Percentiles rank a stretch among this genome's conserved stretches.
Evolutionary conservation across 2,113 vertebrate genomes (phyloP).

Genomic region (Nibea albiflora): DNA sequence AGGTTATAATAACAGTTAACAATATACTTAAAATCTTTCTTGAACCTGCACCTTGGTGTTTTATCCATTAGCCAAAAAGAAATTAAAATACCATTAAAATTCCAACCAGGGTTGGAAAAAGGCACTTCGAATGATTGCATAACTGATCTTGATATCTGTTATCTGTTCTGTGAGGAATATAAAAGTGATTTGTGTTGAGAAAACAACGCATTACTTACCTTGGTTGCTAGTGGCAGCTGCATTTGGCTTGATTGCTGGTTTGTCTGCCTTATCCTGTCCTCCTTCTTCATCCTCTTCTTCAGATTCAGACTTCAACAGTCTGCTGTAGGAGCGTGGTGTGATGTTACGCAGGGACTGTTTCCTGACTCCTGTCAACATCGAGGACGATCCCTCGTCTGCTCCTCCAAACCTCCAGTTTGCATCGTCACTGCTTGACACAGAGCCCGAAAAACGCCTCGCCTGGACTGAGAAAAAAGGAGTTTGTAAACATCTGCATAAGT

Average conservation of each 20-base stretch:
- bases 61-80: neutral
- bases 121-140: neutral
- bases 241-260: conserved; percentile 46
- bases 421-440: conserved; percentile 73
- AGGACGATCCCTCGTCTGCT: conserved; percentile 57
- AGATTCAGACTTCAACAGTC: conserved; percentile 89
- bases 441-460: conserved; percentile 45
- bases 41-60: neutral
- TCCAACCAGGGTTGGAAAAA: neutral
- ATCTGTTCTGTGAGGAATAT: neutral
- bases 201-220: conserved; percentile 57
- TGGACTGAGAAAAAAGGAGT: conserved; percentile 71
- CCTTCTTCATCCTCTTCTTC: conserved; percentile 76
- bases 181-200: neutral
- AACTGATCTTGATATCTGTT: neutral
- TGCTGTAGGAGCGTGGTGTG: conserved; percentile 89
- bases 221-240: conserved; percentile 39
- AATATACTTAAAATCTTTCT: too few relatives aligned
- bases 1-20: too few relatives aligned
- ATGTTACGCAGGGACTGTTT: conserved; percentile 89
- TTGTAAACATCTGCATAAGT: neutral
- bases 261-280: neutral
- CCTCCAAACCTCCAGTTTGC: conserved; percentile 57
- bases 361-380: conserved; percentile 65
- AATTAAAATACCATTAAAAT: neutral